These are phyloP conservation scores for Microctonus hyperodae DNA, from an alignment of 2,888 invertebrate genomes.

Conservation along the genomic window DNA sequence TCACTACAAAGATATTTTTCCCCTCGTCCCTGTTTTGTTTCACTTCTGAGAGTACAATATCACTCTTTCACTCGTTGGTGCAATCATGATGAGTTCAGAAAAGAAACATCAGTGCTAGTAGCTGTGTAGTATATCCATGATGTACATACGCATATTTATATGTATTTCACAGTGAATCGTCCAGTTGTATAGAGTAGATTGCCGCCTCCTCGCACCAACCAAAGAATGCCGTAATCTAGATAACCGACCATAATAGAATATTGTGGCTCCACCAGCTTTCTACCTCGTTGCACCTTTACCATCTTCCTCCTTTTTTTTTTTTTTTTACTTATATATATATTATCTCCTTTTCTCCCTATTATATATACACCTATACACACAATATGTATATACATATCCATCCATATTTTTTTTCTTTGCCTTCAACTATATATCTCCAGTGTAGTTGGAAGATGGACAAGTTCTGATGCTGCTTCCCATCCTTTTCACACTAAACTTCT, in stretches of 20 bases:
- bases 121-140: background rate
- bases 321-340: conserved; percentile 7
- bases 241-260: conserved; percentile 62
- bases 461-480: background rate
- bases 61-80: conserved; percentile 3
- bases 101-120: background rate
- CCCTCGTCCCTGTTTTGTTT: background rate
- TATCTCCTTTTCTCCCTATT: background rate
- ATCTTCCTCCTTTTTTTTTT: conserved; percentile 17
- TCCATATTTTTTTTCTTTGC: background rate
- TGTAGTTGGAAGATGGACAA: background rate
- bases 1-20: background rate
- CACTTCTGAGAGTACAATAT: background rate
- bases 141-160: too few relatives aligned
- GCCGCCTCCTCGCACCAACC: conserved; percentile 29
- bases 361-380: background rate
- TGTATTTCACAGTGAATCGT: conserved; percentile 26
- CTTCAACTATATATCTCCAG: conserved; percentile 1
- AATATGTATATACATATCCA: background rate
- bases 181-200: conserved; percentile 18
- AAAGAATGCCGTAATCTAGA: conserved; percentile 62
- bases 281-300: conserved; percentile 54
- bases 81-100: conserved; percentile 1
- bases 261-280: conserved; percentile 51
- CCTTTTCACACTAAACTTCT: conserved; percentile 24